Percentiles rank a stretch among this genome's conserved stretches.
Conservation (phyloP, 2,797 vertebrate species). For the Forpus xanthops region DNA sequence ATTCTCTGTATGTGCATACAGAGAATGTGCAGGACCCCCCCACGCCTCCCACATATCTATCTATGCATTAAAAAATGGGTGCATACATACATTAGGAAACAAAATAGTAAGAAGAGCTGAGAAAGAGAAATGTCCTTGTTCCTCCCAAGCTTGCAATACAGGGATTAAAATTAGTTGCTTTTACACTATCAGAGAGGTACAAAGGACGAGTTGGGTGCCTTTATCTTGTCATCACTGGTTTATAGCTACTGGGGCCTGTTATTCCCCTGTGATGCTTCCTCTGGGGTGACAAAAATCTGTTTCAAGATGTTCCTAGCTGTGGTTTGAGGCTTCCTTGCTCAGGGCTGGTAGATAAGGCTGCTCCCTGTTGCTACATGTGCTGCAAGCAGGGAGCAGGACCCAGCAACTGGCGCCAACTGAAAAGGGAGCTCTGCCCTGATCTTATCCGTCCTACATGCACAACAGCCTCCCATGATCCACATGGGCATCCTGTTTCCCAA, state of each 20-base stretch:
- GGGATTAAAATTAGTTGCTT: background rate
- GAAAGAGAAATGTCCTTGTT: background rate
- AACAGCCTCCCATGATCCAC: slow-evolving; percentile 28
- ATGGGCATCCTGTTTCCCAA: slow-evolving; percentile 28
- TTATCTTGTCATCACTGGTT: background rate
- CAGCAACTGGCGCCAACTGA: slow-evolving; percentile 44
- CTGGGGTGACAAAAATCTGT: slow-evolving; percentile 47
- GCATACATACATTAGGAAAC: background rate
- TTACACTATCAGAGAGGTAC: background rate
- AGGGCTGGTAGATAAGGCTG: slow-evolving; percentile 60
- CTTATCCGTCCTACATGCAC: slow-evolving; percentile 45
- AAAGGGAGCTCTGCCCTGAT: slow-evolving; percentile 68
- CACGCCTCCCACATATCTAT: background rate
- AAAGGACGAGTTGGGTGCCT: background rate
- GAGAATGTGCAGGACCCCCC: background rate
- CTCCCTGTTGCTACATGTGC: slow-evolving; percentile 1
- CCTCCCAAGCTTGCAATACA: background rate
- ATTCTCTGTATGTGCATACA: background rate
- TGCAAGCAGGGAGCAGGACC: slow-evolving; percentile 32
- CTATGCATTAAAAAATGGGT: background rate
- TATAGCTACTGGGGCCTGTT: background rate
- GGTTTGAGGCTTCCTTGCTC: slow-evolving; percentile 51
- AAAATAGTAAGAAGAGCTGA: background rate
- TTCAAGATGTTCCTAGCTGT: slow-evolving; percentile 39
- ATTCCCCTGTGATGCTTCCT: background rate